These are phyloP conservation scores for Epiblema foenella DNA, from an alignment of 2,888 invertebrate species.

Conservation along the genomic window DNA sequence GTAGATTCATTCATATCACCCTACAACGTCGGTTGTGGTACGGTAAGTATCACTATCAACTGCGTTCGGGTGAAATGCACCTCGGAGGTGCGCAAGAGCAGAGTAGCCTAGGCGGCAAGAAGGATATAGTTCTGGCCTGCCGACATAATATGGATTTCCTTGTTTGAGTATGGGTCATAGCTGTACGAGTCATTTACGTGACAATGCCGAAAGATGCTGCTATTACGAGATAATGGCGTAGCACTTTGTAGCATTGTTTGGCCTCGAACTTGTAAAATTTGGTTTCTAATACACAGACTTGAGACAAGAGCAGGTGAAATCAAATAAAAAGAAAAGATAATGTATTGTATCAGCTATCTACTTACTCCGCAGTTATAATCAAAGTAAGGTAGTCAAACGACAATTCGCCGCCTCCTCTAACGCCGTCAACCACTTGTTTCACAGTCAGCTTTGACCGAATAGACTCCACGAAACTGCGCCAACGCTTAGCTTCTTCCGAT, in stretches of 20 bases:
- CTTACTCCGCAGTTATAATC: conserved; percentile 93
- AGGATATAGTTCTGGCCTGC: too few relatives aligned
- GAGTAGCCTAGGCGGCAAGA: too few relatives aligned
- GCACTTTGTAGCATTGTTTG: background rate
- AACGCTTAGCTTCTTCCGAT: conserved; percentile 86
- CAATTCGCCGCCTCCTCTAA: conserved; percentile 89
- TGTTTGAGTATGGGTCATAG: too few relatives aligned
- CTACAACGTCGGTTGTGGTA: too few relatives aligned
- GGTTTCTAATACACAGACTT: background rate
- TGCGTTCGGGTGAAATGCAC: too few relatives aligned
- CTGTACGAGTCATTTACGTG: too few relatives aligned
- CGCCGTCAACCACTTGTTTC: conserved; percentile 93
- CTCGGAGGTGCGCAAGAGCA: too few relatives aligned
- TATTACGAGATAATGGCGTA: background rate
- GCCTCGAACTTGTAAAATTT: background rate
- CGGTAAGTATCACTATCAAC: too few relatives aligned
- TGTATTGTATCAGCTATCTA: background rate
- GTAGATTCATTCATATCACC: too few relatives aligned
- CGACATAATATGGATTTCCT: too few relatives aligned
- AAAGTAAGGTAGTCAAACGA: conserved; percentile 93
- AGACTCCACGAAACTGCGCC: conserved; percentile 90
- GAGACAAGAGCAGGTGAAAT: background rate
- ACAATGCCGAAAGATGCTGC: background rate
- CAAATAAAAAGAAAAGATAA: too few relatives aligned
- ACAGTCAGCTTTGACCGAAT: conserved; percentile 92